A percentile compares a stretch with the other conserved stretches of the same genome.
Evolutionary conservation across 2,888 invertebrate genomes (phyloP).

Genomic region (Geophilus truncorum): DNA sequence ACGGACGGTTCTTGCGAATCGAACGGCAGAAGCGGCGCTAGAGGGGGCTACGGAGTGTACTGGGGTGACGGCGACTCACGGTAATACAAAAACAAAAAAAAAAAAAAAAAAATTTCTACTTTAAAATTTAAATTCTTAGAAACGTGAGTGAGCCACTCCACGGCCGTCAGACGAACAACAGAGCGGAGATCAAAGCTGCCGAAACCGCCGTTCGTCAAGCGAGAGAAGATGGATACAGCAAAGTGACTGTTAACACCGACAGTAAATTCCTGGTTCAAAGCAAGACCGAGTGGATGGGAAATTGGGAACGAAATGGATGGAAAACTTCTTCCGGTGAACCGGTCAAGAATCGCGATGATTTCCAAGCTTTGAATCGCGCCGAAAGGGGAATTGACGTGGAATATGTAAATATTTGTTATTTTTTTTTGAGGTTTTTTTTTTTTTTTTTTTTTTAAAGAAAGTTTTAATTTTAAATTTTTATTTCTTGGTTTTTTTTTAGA

Average conservation of each 20-base stretch:
- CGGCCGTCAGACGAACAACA: constrained; percentile 87
- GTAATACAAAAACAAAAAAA: background rate
- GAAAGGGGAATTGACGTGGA: constrained; percentile 59
- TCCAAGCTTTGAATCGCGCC: constrained; percentile 67
- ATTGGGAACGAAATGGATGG: constrained; percentile 88
- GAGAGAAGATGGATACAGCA: constrained; percentile 55
- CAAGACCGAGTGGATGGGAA: constrained; percentile 77
- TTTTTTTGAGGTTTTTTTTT: background rate
- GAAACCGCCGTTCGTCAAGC: constrained; percentile 58
- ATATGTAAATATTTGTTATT: constrained; percentile 58
- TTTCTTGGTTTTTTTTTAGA: background rate
- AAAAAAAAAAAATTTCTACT: background rate
- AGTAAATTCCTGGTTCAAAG: constrained; percentile 82
- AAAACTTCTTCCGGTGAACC: constrained; percentile 62
- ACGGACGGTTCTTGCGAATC: constrained; percentile 89
- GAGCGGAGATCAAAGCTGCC: constrained; percentile 79
- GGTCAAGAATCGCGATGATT: constrained; percentile 82
- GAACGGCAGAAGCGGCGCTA: constrained; percentile 71
- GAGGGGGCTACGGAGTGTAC: constrained; percentile 89
- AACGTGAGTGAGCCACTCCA: constrained; percentile 73
- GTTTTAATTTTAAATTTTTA: background rate
- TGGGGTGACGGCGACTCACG: constrained; percentile 65
- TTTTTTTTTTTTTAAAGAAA: background rate
- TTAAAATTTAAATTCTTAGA: constrained; percentile 45
- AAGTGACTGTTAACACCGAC: constrained; percentile 79